Percentiles rank a stretch among this genome's conserved stretches.
Evolutionary conservation across 2,797 vertebrate genomes (phyloP).

Genomic region (Molossus alvarezi): DNA sequence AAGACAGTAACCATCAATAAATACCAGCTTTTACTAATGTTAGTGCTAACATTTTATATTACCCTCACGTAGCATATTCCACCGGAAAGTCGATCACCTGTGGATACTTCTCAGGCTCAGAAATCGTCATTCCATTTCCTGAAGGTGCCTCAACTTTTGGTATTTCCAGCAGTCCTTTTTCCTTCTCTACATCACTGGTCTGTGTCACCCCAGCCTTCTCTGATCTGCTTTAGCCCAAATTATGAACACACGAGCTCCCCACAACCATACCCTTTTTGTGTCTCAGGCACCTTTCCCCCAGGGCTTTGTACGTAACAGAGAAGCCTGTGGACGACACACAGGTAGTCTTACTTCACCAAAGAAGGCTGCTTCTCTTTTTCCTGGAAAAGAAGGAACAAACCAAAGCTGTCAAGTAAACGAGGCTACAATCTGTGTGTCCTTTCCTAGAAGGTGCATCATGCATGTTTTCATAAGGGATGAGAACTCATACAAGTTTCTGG

Average conservation of each 20-base stretch:
- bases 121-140: background rate
- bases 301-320: background rate
- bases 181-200: background rate
- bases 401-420: slow-evolving; percentile 47
- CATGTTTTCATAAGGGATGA: slow-evolving; percentile 67
- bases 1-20: background rate
- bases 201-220: background rate
- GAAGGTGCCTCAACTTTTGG: background rate
- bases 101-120: background rate
- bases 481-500: slow-evolving; percentile 39
- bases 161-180: background rate
- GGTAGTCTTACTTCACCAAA: slow-evolving; percentile 18
- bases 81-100: background rate
- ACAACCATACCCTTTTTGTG: background rate
- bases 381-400: slow-evolving; percentile 21
- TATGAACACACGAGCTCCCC: background rate
- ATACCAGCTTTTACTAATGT: slow-evolving; percentile 5
- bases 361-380: slow-evolving; percentile 15
- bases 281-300: background rate
- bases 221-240: background rate
- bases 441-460: slow-evolving; percentile 64
- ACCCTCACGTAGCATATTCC: background rate
- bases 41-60: background rate
- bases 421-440: slow-evolving; percentile 44
- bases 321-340: background rate